Evolutionary conservation across 2,797 vertebrate genomes (phyloP), one percentile per base, ranked within the genome.

Genomic region (Psittacula echo): DNA sequence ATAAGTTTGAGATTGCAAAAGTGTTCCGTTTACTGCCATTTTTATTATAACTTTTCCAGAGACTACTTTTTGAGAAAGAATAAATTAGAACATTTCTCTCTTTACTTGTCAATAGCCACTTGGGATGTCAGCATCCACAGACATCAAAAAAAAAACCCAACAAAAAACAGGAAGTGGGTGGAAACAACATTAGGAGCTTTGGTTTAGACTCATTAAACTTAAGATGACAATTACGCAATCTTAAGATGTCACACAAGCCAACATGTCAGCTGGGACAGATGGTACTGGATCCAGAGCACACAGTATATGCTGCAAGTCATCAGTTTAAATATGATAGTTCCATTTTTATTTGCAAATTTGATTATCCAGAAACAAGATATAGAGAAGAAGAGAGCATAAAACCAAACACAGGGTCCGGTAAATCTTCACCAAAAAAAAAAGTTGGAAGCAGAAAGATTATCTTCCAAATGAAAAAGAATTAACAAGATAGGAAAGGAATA

Each of bases 31-130:
- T n/a, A 67, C 42, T 24, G 20, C 19, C 44, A 65, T 85, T 91
- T 94, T 79, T 86, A 41, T 50, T 73, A 34, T 26, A 76, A 54
- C 32, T 75, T 72, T 85, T 76, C 60, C 48, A 51, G 23, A 79
- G 73, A 54, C 8, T 71, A 11, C 27, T 87, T 87, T 80, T 81
- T 21, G 77, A 85, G 58, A 83, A 73, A 64, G 24, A 82, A 70
- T 68, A 82, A 90, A 91, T 90, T 41, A 41, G 18, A 90, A n/a
- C 30, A 44, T 41, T 47, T 37, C 19, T 11, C 62, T 61, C n/a
- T 67, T 93, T 89, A 76, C 60, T 95, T 76, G 88, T 90, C 93
- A 79, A 48, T 94, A 95, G 90, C 60, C 74, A 90, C 37, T 72
- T 0, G 1, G 39, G 47, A 79, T 60, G 39, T 51, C 67, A 84